Base-by-base conservation (phyloP, 1,140 invertebrate species). In the Alviniconcha marisindica region DNA sequence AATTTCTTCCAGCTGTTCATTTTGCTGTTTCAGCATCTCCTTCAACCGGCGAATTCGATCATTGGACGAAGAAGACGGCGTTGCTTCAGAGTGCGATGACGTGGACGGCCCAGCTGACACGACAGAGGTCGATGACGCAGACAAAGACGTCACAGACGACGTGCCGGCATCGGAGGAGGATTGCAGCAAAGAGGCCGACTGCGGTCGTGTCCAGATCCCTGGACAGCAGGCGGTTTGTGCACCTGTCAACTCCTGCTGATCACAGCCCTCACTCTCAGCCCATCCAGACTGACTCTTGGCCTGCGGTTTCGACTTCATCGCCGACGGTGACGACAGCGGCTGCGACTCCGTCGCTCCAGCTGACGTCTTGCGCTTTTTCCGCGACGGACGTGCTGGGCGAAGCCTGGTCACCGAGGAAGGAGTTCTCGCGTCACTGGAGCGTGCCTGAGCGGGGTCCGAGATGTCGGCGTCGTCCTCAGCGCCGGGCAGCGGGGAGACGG, bases 1-100 rank as follows among this genome's bases (percentile, higher is more conserved):
- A 36, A 80, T 80, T 60, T 69, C 18, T 36, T 80, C 78, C 60
- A 80, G 60, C 42, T 80, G 36, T 28, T 66, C 78, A 10, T 80
- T 60, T 38, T 80, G 78, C 40, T 80, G 15, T 40, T 44, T 63
- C 24, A 80, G 78, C 78, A 66, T 60, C 56, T 63, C 78, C 56
- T 69, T 80, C 33, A 80, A 38, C 38, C 69, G 56, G 0, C 78
- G 54, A n/a, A 80, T 80, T 21, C 78, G 78, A 5, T 80, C 60
- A 10, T 18, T n/a, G 7, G 56, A 28, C 18, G 78, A 80, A 12
- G 78, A 66, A 4, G 38, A 15, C 42, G 2, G 42, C 24, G 56
- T 21, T 28, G 15, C 56, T 5, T n/a, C 56, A 21, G 56, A 12
- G 10, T n/a, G 4, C 10, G 73, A n/a, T 48, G 76, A 56, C 0